A percentile compares a stretch with the other conserved stretches of the same genome.
Conservation (phyloP, 2,888 invertebrate species). For the Noctua janthe region DNA sequence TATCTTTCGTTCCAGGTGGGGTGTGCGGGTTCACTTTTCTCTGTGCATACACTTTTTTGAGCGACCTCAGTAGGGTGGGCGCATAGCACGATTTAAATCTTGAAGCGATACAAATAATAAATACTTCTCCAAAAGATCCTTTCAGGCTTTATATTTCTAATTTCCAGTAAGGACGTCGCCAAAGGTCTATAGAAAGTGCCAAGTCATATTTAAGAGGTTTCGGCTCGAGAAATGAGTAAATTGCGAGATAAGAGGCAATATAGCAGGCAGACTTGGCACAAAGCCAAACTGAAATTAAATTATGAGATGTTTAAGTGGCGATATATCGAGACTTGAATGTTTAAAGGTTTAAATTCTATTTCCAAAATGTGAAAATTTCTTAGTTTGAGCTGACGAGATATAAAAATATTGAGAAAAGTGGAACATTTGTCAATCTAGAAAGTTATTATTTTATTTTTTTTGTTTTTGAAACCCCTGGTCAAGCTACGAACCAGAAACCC, state of each 20-base stretch:
- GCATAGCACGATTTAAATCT: background rate
- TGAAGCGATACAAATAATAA: no score
- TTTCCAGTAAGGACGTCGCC: slow-evolving; percentile 18
- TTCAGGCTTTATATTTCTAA: slow-evolving; percentile 11
- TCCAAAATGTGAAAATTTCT: slow-evolving; percentile 25
- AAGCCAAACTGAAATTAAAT: slow-evolving; percentile 61
- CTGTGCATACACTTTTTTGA: background rate
- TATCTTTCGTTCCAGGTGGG: no score
- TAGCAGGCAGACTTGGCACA: slow-evolving; percentile 49
- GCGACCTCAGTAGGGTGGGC: background rate
- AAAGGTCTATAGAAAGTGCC: slow-evolving; percentile 38
- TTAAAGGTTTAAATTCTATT: slow-evolving; percentile 44
- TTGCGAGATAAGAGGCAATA: slow-evolving; percentile 63
- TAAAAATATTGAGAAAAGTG: background rate
- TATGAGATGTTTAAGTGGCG: slow-evolving; percentile 49
- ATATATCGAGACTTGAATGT: slow-evolving; percentile 50
- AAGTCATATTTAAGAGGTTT: slow-evolving; percentile 50
- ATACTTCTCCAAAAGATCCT: background rate
- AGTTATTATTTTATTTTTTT: background rate
- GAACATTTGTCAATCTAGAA: background rate
- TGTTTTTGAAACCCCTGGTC: background rate
- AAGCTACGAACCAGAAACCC: background rate
- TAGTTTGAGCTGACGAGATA: slow-evolving; percentile 9
- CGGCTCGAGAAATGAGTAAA: slow-evolving; percentile 55
- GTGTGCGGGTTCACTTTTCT: no score